These are phyloP conservation scores for Ara ararauna DNA, from an alignment of 2,797 vertebrate genomes.

Conservation along the genomic window DNA sequence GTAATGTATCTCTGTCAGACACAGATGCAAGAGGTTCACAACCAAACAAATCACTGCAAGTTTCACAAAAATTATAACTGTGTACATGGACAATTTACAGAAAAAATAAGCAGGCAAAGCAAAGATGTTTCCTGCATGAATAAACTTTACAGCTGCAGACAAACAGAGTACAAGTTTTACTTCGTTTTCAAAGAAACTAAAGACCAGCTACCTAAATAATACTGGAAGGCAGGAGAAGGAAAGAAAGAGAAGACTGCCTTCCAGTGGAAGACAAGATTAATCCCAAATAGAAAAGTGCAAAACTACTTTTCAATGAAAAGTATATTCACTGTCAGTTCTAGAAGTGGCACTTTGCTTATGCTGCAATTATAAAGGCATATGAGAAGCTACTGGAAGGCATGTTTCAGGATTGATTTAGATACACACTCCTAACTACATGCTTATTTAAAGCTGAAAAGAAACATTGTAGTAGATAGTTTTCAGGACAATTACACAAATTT, in stretches of 20 bases:
- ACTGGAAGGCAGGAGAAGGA: not conserved
- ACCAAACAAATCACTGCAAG: not conserved
- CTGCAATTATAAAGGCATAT: not conserved
- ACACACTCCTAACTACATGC: not conserved
- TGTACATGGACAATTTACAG: not conserved
- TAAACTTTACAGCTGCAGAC: not conserved
- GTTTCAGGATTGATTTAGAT: not conserved
- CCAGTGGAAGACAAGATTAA: not conserved
- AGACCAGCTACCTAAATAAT: not conserved
- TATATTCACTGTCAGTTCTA: not conserved
- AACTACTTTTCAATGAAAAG: not conserved
- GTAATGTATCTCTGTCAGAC: not conserved
- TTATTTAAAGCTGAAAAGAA: not conserved
- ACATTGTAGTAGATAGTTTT: not conserved
- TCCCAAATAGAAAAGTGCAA: not conserved
- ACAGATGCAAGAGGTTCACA: not conserved
- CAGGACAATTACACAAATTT: not conserved
- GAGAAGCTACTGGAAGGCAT: not conserved
- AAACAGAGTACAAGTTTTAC: not conserved
- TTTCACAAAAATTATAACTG: not conserved
- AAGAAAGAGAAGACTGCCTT: slow-evolving; percentile 49
- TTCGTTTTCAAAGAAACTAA: not conserved
- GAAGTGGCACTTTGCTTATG: not conserved
- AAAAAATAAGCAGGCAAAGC: not conserved
- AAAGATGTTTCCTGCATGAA: not conserved